Evolutionary conservation across 2,888 invertebrate species (phyloP), one percentile per base, ranked within the genome.

Genomic region (Drosophila eohydei): DNA sequence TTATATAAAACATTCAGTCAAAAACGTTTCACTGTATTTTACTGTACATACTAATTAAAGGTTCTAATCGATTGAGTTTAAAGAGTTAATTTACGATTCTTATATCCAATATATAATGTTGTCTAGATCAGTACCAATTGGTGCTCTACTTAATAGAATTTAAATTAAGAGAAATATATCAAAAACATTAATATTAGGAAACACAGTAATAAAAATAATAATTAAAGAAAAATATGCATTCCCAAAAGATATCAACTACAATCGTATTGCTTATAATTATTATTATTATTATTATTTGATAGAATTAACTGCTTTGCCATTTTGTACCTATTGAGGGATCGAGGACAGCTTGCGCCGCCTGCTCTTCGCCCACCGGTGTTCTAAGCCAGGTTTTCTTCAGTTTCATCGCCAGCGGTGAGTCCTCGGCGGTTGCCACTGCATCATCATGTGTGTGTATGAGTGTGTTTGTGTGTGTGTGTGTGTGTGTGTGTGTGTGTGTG

Each of bases 301-400:
- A 52, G 40, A 34, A 70, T 28, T 54, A 50, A 34, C 46, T 68
- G 55, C 52, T 63, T 75, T 70, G 71, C 57, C 64, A 52, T 41
- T 75, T 78, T 88, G 93, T 92, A 95, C 95, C 95, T 94, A 95
- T 94, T 93, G 95, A 94, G 90, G 95, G 94, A 93, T 95, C 95
- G 93, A 95, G 94, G 90, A 95, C 94, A 93, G 95, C 95, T 93
- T 95, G 95, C 92, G 94, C 95, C 88, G 95, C 95, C 93, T 95
- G 95, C 92, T 95, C 95, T 93, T 95, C 95, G 93, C 95, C 94
- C 80, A 95, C 94, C 90, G 95, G 95, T 93, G 95, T 95, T 93
- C 95, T 94, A 93, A 95, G 94, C 95, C 95, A 95, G 93, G 95
- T 95, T 94, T 95, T 95, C 94, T 95, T 95, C 93, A 95, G 94